A percentile compares a stretch with the other conserved stretches of the same genome.
phyloP scores from a whole-genome alignment of 2,113 vertebrate genomes.

The Nyctereutes procyonoides region DNA sequence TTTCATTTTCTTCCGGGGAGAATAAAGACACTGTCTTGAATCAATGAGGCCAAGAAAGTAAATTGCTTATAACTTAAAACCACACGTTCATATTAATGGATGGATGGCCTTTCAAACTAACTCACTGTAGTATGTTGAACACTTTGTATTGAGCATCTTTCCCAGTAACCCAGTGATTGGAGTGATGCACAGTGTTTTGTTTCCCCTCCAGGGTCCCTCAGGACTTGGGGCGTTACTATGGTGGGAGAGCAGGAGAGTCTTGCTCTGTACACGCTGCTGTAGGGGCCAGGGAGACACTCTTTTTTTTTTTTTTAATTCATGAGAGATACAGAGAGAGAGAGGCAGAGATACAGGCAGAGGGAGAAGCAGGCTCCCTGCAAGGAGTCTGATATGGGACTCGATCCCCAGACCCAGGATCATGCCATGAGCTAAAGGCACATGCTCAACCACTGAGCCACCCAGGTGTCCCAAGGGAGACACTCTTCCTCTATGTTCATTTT shows the following conservation, averaged over 20 bases:
- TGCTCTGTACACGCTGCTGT: neutral
- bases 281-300: neutral
- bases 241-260: neutral
- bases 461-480: neutral
- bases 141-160: neutral
- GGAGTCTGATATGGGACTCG: no score
- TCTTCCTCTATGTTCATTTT: neutral
- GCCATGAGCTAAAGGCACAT: no score
- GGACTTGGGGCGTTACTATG: neutral
- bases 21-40: neutral
- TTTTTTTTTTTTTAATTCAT: no score
- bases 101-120: neutral
- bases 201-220: neutral
- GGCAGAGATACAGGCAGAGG: no score
- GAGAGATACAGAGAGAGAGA: no score
- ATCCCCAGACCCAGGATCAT: no score
- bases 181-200: neutral
- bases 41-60: conserved; percentile 2
- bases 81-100: neutral
- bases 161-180: neutral
- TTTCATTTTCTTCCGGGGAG: neutral
- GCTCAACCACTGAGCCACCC: no score
- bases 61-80: conserved; percentile 25
- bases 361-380: no score
- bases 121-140: neutral